Evolutionary conservation across 2,888 invertebrate species (phyloP), one percentile per base, ranked within the genome.

Genomic region (Actias luna): DNA sequence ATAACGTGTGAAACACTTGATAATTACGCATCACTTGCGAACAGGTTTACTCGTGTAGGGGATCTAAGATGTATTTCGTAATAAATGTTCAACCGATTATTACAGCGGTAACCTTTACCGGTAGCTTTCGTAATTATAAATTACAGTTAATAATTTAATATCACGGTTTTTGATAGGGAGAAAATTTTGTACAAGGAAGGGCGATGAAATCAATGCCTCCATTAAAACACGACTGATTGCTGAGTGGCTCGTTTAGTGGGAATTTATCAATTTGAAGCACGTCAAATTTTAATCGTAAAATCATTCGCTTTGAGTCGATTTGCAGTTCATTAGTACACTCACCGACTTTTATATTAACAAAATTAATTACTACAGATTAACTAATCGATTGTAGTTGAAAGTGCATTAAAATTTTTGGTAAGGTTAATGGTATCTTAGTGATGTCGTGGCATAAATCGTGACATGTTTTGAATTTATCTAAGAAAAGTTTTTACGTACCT

Each of bases 31-130:
- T 55, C 36, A 55, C 27, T 39, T 31, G 42, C 31, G 27, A 62
- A 62, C 58, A 42, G 57, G 58, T 55, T 59, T 18, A 55, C 18
- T 36, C 25, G 36, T 57, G 61, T 62, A 62, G 61, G 61, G 42
- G 58, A 42, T 18, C 61, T 55, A 62, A 61, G n/a, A 2, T 14
- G 16, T 7, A 33, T 62, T 62, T 58, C n/a, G 58, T 36, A 61
- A 61, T 52, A 27, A 59, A 25, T 27, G 59, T 36, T 36, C 59
- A 35, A 35, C 5, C 35, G 35, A 33, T n/a, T 58, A 39, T 59
- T 59, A 59, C 22, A 39, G 16, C 39, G 16, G 39, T 25, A 61
- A 33, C 25, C 52, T 55, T 55, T 61, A 29, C 50, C 36, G 55
- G 29, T 61, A 55, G 36, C 27, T 61, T 61, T 36, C 35, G 55